Evolutionary conservation across 2,113 vertebrate genomes (phyloP), one percentile per base, ranked within the genome.

Genomic region (Tragelaphus scriptus): DNA sequence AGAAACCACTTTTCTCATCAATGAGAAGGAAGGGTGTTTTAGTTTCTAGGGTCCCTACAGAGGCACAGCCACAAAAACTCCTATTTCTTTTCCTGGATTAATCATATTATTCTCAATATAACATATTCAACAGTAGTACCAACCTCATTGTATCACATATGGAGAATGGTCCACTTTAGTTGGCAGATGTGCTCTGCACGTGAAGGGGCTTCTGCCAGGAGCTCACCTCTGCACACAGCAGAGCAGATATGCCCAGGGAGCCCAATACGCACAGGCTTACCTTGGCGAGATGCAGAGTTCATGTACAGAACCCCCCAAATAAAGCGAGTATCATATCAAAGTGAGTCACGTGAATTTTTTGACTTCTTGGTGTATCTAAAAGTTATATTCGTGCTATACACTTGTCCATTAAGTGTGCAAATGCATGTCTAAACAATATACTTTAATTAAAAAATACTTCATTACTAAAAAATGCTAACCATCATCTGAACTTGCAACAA

Each of bases 161-260:
- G 28, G 13, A 10, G 44, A 30, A 55, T 0, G 13, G 79, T 30
- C 40, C 25, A 1, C 21, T 6, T 28, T 14, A 2, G 47, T 0
- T 21, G 53, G 49, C 23, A 85, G 21, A 36, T 3, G 19, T 9
- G 44, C 7, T 2, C 81, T 15, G 3, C 47, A 58, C 2, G 5
- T 16, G 2, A 56, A 63, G 32, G n/a, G 44, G 40, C 51, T 49
- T 6, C 55, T 8, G 4, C 19, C 30, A 8, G 17, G 32, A 44
- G 26, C 14, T 23, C 44, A 6, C 2, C 40, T 32, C 53, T 6
- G 3, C 36, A 85, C 44, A 28, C 23, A 1, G 32, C 1, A 10
- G 47, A 32, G 15, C 8, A 47, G 28, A 51, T 14, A 30, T 2
- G 16, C 11, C 63, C 75, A 25, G 49, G 82, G 1, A 9, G 8